Evolutionary conservation across 2,797 vertebrate species (phyloP).

Genomic region (Rhinatrema bivittatum): DNA sequence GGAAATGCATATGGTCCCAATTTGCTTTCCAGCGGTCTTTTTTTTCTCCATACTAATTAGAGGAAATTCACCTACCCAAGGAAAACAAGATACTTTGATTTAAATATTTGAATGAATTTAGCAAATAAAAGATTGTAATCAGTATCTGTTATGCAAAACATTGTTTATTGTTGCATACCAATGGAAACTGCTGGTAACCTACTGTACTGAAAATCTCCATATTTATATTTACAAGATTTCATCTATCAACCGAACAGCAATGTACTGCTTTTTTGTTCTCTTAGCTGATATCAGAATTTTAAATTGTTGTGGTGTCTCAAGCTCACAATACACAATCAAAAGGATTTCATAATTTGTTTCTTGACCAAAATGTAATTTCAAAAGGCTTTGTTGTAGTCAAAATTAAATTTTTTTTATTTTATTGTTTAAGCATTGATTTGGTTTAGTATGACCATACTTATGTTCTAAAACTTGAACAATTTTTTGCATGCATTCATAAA

Average conservation of each 20-base stretch:
- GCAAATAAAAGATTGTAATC: slow-evolving; percentile 6
- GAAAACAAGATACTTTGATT: slow-evolving; percentile 13
- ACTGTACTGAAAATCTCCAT: background rate
- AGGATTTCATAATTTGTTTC: too few species aligned
- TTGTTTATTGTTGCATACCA: slow-evolving; percentile 17
- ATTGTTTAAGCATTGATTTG: too few species aligned
- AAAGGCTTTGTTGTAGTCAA: too few species aligned
- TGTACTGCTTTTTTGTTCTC: slow-evolving; percentile 7
- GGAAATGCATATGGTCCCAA: slow-evolving; percentile 48
- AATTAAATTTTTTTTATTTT: too few species aligned
- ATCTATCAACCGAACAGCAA: slow-evolving; percentile 15
- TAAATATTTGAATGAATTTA: slow-evolving; percentile 16
- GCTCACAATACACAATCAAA: background rate
- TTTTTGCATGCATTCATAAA: too few species aligned
- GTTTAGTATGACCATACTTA: too few species aligned
- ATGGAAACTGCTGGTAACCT: slow-evolving; percentile 7
- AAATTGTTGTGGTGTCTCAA: background rate
- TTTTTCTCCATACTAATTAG: slow-evolving; percentile 34
- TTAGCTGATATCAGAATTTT: too few species aligned
- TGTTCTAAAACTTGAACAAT: too few species aligned
- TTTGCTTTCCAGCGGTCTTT: slow-evolving; percentile 35
- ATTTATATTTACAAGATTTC: slow-evolving; percentile 5
- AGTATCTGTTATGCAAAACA: background rate
- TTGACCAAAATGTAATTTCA: too few species aligned
- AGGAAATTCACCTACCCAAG: slow-evolving; percentile 15